Conservation (phyloP, 2,888 invertebrate species). For the Cephus runcator region DNA sequence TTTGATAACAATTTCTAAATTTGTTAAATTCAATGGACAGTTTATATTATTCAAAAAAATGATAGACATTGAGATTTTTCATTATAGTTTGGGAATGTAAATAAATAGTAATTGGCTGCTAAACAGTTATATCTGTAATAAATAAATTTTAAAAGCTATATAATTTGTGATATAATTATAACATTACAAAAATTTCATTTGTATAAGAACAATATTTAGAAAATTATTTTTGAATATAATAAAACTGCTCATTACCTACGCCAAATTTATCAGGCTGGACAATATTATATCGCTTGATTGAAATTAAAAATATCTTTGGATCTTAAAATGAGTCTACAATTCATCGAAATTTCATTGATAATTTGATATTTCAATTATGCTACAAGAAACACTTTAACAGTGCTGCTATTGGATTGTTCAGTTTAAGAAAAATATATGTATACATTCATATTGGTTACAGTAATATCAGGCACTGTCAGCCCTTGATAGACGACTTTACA, state of each 20-base stretch:
- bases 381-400: not conserved
- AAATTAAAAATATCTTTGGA: not conserved
- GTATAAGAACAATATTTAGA: not conserved
- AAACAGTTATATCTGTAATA: conserved; percentile 16
- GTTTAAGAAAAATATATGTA: conserved; percentile 37
- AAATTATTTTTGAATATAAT: not conserved
- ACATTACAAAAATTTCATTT: conserved; percentile 1
- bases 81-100: not conserved
- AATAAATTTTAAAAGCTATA: conserved; percentile 17
- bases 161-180: conserved; percentile 26
- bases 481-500: conserved; percentile 39
- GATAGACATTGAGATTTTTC: not conserved
- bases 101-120: not conserved
- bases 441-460: conserved; percentile 26
- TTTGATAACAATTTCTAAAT: not conserved
- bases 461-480: conserved; percentile 53
- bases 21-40: not conserved
- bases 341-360: not conserved
- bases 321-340: not conserved
- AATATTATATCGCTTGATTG: not conserved
- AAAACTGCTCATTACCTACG: not conserved
- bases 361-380: not conserved
- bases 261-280: not conserved
- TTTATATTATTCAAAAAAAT: not conserved
- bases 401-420: not conserved